These are phyloP conservation scores for Sphecodes monilicornis DNA, from an alignment of 2,888 invertebrate genomes.

Conservation along the genomic window DNA sequence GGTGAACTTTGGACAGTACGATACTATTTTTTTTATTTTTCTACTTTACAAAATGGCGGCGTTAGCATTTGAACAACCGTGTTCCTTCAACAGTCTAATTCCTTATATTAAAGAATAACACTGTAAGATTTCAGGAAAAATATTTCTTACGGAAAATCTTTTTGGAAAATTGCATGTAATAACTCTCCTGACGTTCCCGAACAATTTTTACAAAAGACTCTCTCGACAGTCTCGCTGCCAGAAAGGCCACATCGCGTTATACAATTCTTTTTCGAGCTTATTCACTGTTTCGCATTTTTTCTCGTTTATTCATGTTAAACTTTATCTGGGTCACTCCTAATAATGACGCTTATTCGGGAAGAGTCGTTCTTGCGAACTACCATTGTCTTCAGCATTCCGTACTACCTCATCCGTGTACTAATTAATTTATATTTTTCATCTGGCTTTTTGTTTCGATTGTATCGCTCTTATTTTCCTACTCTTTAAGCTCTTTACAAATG, in stretches of 20 bases:
- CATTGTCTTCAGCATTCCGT: constrained; percentile 6
- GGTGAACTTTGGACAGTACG: too few relatives aligned
- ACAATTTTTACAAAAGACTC: neutral
- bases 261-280: neutral
- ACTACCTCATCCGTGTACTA: neutral
- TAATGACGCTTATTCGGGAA: neutral
- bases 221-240: neutral
- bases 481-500: neutral
- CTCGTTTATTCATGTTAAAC: neutral
- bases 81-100: neutral
- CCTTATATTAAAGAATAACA: neutral
- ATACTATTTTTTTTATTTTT: neutral
- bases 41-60: neutral
- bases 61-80: neutral
- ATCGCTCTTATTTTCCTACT: neutral
- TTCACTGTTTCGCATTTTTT: neutral
- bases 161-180: neutral
- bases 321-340: neutral
- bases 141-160: neutral
- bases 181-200: neutral
- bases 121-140: neutral
- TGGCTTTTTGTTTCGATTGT: neutral
- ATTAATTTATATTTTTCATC: constrained; percentile 7
- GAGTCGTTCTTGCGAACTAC: neutral
- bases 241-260: neutral